Base-by-base conservation (phyloP, 92 coral and sea anemone species). In the Siderastrea radians region DNA sequence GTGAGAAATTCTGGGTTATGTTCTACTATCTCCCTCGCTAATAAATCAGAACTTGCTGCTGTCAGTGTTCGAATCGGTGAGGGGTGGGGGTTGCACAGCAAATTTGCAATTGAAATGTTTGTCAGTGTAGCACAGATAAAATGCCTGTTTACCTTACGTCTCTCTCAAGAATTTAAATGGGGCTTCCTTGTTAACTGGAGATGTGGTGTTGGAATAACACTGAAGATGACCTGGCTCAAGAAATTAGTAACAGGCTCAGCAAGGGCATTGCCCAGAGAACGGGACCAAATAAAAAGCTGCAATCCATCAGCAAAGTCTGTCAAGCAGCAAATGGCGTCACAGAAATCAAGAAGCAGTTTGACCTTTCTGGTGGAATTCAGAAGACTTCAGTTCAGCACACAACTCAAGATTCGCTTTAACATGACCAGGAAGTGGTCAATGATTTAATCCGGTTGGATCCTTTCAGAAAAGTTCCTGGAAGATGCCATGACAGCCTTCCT, bases 361-460 rank as follows among this genome's bases (percentile, higher is more conserved):
- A 92, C 58, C 13, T 53, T 15, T 87, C 92, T 44, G 84, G 44
- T 46, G 81, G 92, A 11, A 95, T 95, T 13, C 94, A 92, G 88
- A 68, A 82, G 91, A 84, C 75, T 50, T 92, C 98, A 2, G 95
- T 90, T 10, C 90, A 92, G 51, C 98, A 94, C 71, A 80, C 94
- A 7, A 79, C 94, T 10, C 80, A 93, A 0, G 92, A 89, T 43
- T 89, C 91, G 3, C 91, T 92, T 67, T 46, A 84, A 80, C 94
- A 94, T 94, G 98, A 92, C 73, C 87, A 78, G 48, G 93, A 85
- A 66, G 90, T 95, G 98, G 87, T 95, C 8, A 78, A 75, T 60
- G 95, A 92, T 50, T 89, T 95, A 19, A 11, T 95, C 12, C 84
- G 58, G 6, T 77, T 95, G 80, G 8, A 88, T 72, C 92, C 88